Conservation (phyloP, 2,888 invertebrate genomes). For the Tipula confusa region DNA sequence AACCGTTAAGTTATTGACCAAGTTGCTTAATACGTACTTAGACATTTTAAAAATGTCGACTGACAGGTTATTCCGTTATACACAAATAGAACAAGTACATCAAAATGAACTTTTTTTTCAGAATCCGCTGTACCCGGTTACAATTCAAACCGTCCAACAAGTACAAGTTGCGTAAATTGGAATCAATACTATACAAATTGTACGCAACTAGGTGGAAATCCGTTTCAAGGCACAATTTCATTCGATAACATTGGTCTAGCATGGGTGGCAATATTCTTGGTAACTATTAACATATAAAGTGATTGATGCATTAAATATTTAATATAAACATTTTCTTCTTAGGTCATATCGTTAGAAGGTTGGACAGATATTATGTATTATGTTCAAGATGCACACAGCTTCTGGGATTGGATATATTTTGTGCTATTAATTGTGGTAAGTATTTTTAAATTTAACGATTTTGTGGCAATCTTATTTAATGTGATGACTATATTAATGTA, state of each 20-base stretch:
- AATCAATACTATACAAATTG: conserved; percentile 97
- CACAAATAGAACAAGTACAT: no score
- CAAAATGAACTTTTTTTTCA: not conserved
- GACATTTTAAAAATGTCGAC: no score
- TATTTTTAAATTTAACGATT: conserved; percentile 41
- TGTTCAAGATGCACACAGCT: conserved; percentile 99
- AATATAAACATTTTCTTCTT: not conserved
- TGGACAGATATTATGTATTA: conserved; percentile 99
- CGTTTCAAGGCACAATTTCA: conserved; percentile 97
- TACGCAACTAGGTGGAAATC: conserved; percentile 87
- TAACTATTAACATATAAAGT: conserved; percentile 54
- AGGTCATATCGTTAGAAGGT: conserved; percentile 99
- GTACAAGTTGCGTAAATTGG: conserved; percentile 92
- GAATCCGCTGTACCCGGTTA: not conserved
- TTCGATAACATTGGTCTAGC: conserved; percentile 99
- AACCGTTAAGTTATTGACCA: no score
- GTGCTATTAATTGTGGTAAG: conserved; percentile 98
- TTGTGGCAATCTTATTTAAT: not conserved
- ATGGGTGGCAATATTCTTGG: conserved; percentile 99
- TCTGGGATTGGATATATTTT: conserved; percentile 99
- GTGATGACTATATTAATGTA: no score
- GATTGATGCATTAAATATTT: not conserved
- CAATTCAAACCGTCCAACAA: conserved; percentile 59
- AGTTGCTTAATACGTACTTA: no score
- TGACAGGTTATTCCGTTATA: no score